Conservation (phyloP, 1,140 invertebrate species). For the Oryzaephilus surinamensis region DNA sequence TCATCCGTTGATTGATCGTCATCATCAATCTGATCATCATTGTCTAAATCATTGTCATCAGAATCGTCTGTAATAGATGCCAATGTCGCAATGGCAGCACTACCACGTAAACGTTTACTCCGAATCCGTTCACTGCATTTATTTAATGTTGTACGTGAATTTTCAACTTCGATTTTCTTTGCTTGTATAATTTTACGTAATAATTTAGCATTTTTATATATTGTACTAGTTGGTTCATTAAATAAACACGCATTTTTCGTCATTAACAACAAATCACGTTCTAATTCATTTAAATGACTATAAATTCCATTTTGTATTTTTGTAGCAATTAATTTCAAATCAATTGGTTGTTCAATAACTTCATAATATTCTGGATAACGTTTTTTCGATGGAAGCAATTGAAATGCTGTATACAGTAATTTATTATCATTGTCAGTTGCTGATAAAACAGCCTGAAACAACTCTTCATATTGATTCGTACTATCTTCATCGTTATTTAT, state of each 20-base stretch:
- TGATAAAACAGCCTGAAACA: slow-evolving; percentile 72
- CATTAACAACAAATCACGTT: slow-evolving; percentile 85
- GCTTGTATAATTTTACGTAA: slow-evolving; percentile 64
- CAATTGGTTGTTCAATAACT: slow-evolving; percentile 91
- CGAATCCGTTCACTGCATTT: slow-evolving; percentile 42
- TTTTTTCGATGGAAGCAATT: slow-evolving; percentile 81
- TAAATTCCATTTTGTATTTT: slow-evolving; percentile 84
- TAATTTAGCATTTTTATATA: slow-evolving; percentile 91
- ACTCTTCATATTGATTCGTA: slow-evolving; percentile 64
- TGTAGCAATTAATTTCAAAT: slow-evolving; percentile 83
- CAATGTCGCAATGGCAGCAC: slow-evolving; percentile 40
- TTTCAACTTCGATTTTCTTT: slow-evolving; percentile 53
- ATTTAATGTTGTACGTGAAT: slow-evolving; percentile 35
- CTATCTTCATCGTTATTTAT: slow-evolving; percentile 65
- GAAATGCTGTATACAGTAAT: slow-evolving; percentile 72
- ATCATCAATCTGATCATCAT: slow-evolving; percentile 32
- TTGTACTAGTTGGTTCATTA: slow-evolving; percentile 92
- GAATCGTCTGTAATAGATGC: slow-evolving; percentile 36
- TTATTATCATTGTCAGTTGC: slow-evolving; percentile 68
- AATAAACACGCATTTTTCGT: slow-evolving; percentile 91
- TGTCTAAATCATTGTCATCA: slow-evolving; percentile 30
- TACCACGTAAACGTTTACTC: slow-evolving; percentile 34
- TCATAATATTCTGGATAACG: slow-evolving; percentile 96
- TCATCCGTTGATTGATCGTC: slow-evolving; percentile 11
- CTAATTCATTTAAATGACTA: slow-evolving; percentile 65